These are phyloP conservation scores for Sarcophilus harrisii DNA, from an alignment of 2,797 vertebrate species.

Conservation along the genomic window DNA sequence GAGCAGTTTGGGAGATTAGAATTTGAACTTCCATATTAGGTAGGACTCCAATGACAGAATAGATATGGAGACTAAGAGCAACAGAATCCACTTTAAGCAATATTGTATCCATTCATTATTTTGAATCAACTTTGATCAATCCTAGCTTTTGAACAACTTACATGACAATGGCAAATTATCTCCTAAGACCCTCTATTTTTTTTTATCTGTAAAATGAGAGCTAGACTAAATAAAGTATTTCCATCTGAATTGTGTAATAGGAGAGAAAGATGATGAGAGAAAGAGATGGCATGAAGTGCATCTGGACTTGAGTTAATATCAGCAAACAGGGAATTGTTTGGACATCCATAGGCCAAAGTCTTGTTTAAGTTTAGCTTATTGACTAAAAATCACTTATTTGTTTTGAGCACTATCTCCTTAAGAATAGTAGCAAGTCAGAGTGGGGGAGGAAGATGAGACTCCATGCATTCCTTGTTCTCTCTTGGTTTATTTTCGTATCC, in stretches of 20 bases:
- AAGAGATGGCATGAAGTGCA: conserved; percentile 2
- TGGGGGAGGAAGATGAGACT: not conserved
- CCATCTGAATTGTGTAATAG: not conserved
- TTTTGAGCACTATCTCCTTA: not conserved
- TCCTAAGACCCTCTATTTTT: not conserved
- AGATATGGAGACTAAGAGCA: not conserved
- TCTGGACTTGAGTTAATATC: conserved; percentile 70
- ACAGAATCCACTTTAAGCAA: not conserved
- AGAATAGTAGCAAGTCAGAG: not conserved
- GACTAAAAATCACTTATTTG: conserved; percentile 78
- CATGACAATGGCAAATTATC: not conserved
- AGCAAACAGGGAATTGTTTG: conserved; percentile 80
- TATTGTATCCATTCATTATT: not conserved
- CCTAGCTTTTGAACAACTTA: not conserved
- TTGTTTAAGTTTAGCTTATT: conserved; percentile 78
- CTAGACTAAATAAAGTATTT: not conserved
- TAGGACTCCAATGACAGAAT: not conserved
- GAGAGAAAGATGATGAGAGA: conserved; percentile 42
- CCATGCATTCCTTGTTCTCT: not conserved
- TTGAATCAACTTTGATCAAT: not conserved
- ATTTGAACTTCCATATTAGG: not conserved
- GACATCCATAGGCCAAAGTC: conserved; percentile 76
- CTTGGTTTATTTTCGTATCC: not conserved
- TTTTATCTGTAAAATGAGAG: not conserved
- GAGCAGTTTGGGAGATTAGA: not conserved